phyloP scores from a whole-genome alignment of 2,797 vertebrate species.

The Pseudochirops cupreus region DNA sequence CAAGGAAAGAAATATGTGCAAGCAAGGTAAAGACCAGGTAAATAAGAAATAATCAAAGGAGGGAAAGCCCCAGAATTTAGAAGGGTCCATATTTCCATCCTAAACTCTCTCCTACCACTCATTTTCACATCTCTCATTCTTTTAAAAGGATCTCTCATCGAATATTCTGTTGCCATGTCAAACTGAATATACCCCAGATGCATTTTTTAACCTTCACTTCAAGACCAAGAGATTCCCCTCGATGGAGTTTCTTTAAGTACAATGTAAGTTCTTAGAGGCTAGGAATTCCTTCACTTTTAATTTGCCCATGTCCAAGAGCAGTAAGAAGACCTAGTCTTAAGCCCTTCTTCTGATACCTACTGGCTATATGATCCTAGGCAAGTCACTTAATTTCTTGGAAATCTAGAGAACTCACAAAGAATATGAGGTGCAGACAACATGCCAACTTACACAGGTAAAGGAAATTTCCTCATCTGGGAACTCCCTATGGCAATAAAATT shows the following conservation, averaged over 20 bases:
- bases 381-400: neutral
- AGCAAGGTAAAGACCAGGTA: neutral
- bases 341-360: neutral
- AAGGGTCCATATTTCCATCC: neutral
- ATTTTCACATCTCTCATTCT: neutral
- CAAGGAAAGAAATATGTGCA: neutral
- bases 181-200: neutral
- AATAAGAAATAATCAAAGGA: neutral
- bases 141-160: neutral
- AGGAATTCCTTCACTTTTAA: neutral
- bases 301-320: neutral
- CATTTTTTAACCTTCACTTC: neutral
- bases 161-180: neutral
- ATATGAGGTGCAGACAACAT: neutral
- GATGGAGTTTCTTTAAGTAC: neutral
- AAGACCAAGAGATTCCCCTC: neutral
- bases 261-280: neutral
- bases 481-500: neutral
- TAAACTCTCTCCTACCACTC: neutral
- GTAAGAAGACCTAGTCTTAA: neutral
- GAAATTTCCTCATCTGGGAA: neutral
- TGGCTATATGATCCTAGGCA: neutral
- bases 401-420: neutral
- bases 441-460: neutral
- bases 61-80: neutral